Evolutionary conservation across 2,888 invertebrate genomes (phyloP), one percentile per base, ranked within the genome.

Genomic region (Bombylius discolor): DNA sequence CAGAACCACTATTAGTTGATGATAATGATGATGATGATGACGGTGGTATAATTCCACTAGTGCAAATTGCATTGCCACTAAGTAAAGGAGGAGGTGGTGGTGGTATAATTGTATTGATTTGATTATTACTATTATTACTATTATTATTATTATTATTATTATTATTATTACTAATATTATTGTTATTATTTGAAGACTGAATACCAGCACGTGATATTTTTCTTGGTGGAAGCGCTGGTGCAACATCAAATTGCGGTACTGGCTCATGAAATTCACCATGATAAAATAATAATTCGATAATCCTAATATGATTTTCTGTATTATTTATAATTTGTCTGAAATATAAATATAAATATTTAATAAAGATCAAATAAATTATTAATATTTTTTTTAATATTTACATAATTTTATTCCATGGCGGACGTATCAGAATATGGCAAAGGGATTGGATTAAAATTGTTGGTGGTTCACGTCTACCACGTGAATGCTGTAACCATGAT

Each of bases 341-440:
- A 59, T 51, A 42, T 49, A 34, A 33, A 52, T 5, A 56, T 58
- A 39, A 9, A 39, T 39, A 9, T 39, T 9, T 11, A 39, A 9
- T 39, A 39, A 39, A 13, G 13, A 31, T 31, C 51, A 31, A 36
- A 45, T 56, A 42, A 51, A 55, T 58, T 9, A n/a, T 31, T 23
- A 31, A 31, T 14, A 32, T 23, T 23, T 23, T 23, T 23, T 23
- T 23, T 3, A 34, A 12, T 14, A 76, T 81, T 79, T 76, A 85
- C 85, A 85, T 81, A 61, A 87, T 85, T 65, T 81, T 77, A 67
- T 85, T 84, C 87, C 86, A 87, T 7, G 85, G 84, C 31, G 87
- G 87, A 59, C 87, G 76, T 48, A 87, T 74, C 52, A 88, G 76
- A 63, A 87, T 82, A 67, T 85, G 83, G 71, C 84, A 84, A 65